phyloP scores from a whole-genome alignment of 2,888 invertebrate species.

The Urechis unicinctus region DNA sequence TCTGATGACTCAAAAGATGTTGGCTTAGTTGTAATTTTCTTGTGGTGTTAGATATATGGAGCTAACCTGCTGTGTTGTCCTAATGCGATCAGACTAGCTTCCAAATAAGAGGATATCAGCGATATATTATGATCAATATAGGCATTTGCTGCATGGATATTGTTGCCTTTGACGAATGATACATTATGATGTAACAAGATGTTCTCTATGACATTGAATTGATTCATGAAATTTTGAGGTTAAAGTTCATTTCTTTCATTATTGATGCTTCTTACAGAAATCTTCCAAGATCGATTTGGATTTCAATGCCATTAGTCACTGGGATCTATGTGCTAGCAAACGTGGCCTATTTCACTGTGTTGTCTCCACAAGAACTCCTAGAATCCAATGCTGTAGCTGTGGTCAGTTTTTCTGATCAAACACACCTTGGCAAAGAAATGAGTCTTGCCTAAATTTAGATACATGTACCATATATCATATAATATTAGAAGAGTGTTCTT shows the following conservation, averaged over 20 bases:
- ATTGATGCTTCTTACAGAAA: constrained; percentile 71
- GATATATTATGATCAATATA: too few species aligned
- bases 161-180: not conserved
- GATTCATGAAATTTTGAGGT: too few species aligned
- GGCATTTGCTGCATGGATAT: too few species aligned
- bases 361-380: constrained; percentile 58
- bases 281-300: constrained; percentile 82
- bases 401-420: constrained; percentile 29
- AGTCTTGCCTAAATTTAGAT: too few species aligned
- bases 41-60: too few species aligned
- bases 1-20: too few species aligned
- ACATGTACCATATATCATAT: not conserved
- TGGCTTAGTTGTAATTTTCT: too few species aligned
- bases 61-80: too few species aligned
- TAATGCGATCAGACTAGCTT: too few species aligned
- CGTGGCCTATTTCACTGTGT: constrained; percentile 82
- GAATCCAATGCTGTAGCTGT: constrained; percentile 47
- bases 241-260: not conserved
- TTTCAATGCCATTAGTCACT: constrained; percentile 86
- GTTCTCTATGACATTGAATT: not conserved
- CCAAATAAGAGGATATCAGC: too few species aligned
- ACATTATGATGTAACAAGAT: not conserved
- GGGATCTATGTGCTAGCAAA: constrained; percentile 82
- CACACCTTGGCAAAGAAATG: too few species aligned
- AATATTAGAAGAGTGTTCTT: too few species aligned